Evolutionary conservation across 1,140 invertebrate species (phyloP), one percentile per base, ranked within the genome.

Genomic region (Ruditapes philippinarum): DNA sequence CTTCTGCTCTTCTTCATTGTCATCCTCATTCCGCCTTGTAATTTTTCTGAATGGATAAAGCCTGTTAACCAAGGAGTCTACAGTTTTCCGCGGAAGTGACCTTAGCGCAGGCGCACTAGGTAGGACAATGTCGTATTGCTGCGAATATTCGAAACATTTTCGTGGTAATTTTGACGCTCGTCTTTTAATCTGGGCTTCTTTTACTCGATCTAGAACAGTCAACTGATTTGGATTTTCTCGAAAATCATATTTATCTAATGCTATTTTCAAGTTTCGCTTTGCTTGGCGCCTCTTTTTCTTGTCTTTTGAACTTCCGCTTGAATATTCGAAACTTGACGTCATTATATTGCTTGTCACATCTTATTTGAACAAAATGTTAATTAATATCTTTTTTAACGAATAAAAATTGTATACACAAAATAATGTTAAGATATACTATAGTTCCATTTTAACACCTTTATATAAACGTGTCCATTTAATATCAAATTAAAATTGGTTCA

Each of bases 111-210:
- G 31, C 14, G n/a, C 38, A 36, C 49, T 74, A 14, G 40, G 65
- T 22, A 85, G 45, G 31, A 74, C 83, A 14, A n/a, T 73, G 11
- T 85, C 54, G 31, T 85, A 74, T 54, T 60, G 17, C 28, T n/a
- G 31, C 17, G 22, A 51, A 51, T 74, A 74, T 38, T 73, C 65
- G 33, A 57, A 73, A 40, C 38, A 54, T 36, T 45, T 73, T 42
- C 25, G 25, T 19, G 65, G 49, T 36, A 74, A 45, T 22, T 57
- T 36, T 19, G 42, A 28, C 33, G 33, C 42, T 38, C 54, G 65
- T 12, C 33, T 19, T 54, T 45, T 49, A 12, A n/a, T 42, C 22
- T 45, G 68, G 17, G 62, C 40, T 57, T 73, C 83, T 12, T 54
- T 31, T 17, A 74, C 54, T 36, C 83, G 31, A 42, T 74, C 51